Percentiles rank a stretch among this genome's conserved stretches.
phyloP scores from a whole-genome alignment of 1,140 invertebrate species.

The Pseudomyrmex cubaensis region DNA sequence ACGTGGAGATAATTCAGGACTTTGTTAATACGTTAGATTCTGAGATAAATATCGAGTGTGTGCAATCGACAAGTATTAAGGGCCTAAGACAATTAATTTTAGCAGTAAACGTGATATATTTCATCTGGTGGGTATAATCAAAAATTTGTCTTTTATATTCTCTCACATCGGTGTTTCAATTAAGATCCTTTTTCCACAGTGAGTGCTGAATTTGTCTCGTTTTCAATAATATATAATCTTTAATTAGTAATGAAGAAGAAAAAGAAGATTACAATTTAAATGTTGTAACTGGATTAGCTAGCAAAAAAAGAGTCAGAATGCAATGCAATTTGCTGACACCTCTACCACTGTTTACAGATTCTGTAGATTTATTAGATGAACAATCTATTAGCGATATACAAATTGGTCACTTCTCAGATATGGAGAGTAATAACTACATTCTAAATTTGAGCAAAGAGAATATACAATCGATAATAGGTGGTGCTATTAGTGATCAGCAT shows the following conservation, averaged over 20 bases:
- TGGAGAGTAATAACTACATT: conserved; percentile 80
- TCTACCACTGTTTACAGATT: conserved; percentile 72
- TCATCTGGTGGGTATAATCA: conserved; percentile 84
- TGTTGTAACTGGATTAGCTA: conserved; percentile 16
- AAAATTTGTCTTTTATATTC: not conserved
- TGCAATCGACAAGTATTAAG: conserved; percentile 87
- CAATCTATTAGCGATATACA: conserved; percentile 75
- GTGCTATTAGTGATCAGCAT: conserved; percentile 65
- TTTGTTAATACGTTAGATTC: conserved; percentile 86
- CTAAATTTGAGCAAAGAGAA: conserved; percentile 78
- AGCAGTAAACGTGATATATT: conserved; percentile 87
- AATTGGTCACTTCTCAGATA: conserved; percentile 79
- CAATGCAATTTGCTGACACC: conserved; percentile 69
- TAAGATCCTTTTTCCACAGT: not conserved
- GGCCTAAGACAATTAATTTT: conserved; percentile 86
- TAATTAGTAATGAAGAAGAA: not conserved
- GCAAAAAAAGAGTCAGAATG: conserved; percentile 60
- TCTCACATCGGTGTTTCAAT: no score
- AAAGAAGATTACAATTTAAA: conserved; percentile 33
- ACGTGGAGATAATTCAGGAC: conserved; percentile 85
- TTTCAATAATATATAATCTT: not conserved
- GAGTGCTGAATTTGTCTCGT: not conserved
- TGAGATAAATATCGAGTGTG: conserved; percentile 86
- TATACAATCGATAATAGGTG: conserved; percentile 76
- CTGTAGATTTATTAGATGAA: conserved; percentile 81